Conservation (phyloP, 2,888 invertebrate species). For the Caenorhabditis doughertyi region DNA sequence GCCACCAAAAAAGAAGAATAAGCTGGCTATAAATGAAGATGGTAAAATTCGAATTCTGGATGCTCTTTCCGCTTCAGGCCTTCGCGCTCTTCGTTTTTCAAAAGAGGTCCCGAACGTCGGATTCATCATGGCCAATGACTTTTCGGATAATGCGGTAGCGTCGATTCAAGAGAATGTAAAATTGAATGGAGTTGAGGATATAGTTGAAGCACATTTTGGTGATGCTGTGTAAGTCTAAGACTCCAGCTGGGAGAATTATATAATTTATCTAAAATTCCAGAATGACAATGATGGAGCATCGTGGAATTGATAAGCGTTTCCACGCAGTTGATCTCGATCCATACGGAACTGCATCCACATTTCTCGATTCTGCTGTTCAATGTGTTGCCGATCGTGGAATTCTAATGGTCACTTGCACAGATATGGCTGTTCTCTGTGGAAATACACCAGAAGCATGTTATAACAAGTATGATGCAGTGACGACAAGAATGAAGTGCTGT, state of each 20-base stretch:
- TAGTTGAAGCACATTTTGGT: conserved; percentile 89
- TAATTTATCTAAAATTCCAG: conserved; percentile 84
- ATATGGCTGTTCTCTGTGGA: conserved; percentile 94
- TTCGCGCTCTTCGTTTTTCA: conserved; percentile 96
- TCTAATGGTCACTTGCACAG: conserved; percentile 95
- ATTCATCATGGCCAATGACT: conserved; percentile 85
- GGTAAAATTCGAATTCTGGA: conserved; percentile 88
- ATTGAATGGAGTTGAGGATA: conserved; percentile 88
- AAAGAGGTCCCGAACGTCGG: conserved; percentile 87
- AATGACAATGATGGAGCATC: conserved; percentile 91
- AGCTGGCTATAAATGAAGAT: conserved; percentile 55
- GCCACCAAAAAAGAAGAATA: conserved; percentile 71
- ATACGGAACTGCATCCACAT: conserved; percentile 95
- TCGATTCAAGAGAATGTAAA: conserved; percentile 90
- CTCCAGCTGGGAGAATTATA: not conserved
- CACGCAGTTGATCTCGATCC: conserved; percentile 97
- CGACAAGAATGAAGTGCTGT: conserved; percentile 91
- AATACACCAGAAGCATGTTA: conserved; percentile 95
- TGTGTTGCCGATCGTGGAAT: conserved; percentile 86
- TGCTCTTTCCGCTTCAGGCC: conserved; percentile 95
- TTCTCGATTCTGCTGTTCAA: conserved; percentile 91
- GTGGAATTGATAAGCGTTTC: conserved; percentile 87
- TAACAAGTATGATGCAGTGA: conserved; percentile 93
- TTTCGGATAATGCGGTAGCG: conserved; percentile 90
- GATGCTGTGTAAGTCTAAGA: conserved; percentile 90